Conservation (phyloP, 1,140 invertebrate genomes). For the Proales similis region DNA sequence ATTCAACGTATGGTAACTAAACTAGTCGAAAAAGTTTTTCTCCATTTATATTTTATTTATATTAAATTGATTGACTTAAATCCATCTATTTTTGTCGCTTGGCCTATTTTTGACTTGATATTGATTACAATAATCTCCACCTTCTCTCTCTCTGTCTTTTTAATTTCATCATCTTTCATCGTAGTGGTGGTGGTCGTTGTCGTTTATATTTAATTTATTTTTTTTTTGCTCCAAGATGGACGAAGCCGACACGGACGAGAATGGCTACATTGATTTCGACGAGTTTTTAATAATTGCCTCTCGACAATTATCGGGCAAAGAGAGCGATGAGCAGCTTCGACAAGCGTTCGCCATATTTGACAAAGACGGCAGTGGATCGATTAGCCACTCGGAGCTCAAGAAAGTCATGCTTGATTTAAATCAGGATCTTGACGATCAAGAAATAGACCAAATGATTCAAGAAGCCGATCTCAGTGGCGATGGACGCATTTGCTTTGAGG, state of each 20-base stretch:
- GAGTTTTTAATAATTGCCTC: not conserved
- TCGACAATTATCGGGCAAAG: not conserved
- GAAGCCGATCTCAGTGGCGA: slow-evolving; percentile 11
- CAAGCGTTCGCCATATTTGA: slow-evolving; percentile 20
- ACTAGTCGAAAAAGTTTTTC: not conserved
- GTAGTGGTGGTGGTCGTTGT: no score
- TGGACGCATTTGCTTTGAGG: slow-evolving; percentile 15
- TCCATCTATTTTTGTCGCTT: no score
- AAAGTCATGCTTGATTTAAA: slow-evolving; percentile 1
- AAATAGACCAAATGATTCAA: slow-evolving; percentile 24
- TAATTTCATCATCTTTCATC: no score
- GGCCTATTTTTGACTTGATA: no score
- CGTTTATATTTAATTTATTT: no score
- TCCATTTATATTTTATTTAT: not conserved
- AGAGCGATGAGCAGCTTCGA: not conserved
- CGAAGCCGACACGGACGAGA: not conserved
- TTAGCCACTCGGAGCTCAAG: slow-evolving; percentile 6
- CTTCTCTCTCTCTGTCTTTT: no score
- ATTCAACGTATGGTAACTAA: not conserved
- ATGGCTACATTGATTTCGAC: slow-evolving; percentile 4
- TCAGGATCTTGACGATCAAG: slow-evolving; percentile 1
- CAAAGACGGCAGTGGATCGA: slow-evolving; percentile 17
- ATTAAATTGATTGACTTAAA: no score
- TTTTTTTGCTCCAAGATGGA: not conserved
- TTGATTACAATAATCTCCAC: no score